A percentile compares a stretch with the other conserved stretches of the same genome.
Evolutionary conservation across 2,888 invertebrate species (phyloP).

Genomic region (Graphium colonna): DNA sequence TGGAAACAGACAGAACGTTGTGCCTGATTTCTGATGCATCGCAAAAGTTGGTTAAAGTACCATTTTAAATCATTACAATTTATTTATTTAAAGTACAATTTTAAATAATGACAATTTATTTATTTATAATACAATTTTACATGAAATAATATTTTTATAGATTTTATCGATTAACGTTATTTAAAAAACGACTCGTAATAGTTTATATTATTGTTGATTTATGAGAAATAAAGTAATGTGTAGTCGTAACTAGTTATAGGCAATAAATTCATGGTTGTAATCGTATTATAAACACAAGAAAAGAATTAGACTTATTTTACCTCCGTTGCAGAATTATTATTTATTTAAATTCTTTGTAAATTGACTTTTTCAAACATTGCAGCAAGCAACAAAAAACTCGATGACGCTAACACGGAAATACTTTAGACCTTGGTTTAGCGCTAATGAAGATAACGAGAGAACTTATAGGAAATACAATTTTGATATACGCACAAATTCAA

Average conservation of each 20-base stretch:
- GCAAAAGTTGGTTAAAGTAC: conserved; percentile 7
- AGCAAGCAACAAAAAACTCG: background rate
- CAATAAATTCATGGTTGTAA: background rate
- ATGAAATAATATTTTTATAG: no score
- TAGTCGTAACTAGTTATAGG: background rate
- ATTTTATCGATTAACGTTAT: no score
- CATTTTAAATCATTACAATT: background rate
- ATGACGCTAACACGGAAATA: background rate
- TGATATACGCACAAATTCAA: background rate
- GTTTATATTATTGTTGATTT: no score
- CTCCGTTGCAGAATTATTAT: background rate
- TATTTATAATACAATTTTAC: background rate
- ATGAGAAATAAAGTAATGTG: no score
- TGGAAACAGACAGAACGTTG: no score
- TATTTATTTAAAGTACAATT: no score
- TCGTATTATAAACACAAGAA: background rate
- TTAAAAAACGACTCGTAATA: no score
- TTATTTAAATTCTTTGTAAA: background rate
- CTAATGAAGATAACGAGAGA: background rate
- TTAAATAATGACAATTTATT: background rate
- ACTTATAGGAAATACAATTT: background rate
- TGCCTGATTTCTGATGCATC: background rate
- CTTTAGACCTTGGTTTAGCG: background rate
- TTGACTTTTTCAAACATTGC: background rate
- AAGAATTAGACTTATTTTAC: background rate